phyloP scores from a whole-genome alignment of 2,797 vertebrate genomes.

The Amazonetta brasiliensis region DNA sequence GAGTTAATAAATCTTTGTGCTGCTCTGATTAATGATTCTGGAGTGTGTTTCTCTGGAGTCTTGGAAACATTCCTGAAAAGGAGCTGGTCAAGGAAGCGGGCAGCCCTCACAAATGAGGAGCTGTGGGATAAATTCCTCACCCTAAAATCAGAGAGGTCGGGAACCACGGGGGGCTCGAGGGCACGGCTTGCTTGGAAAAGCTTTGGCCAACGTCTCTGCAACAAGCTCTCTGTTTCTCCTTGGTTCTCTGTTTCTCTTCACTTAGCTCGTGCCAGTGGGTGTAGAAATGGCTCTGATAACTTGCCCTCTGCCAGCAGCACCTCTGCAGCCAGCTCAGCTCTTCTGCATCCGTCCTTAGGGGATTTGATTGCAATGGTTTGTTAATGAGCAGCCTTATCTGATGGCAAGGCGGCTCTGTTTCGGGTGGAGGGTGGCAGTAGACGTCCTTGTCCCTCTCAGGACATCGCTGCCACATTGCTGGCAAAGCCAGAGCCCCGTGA shows the following conservation, averaged over 20 bases:
- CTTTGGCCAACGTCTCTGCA: not conserved
- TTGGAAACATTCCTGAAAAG: slow-evolving; percentile 39
- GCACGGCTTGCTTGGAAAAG: accelerated
- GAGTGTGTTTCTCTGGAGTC: not conserved
- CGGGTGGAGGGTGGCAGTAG: accelerated
- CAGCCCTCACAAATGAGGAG: not conserved
- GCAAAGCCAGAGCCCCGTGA: accelerated
- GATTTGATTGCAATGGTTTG: not conserved
- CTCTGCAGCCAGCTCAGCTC: not conserved
- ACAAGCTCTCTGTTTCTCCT: not conserved
- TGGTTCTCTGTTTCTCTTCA: not conserved
- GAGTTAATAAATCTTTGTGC: slow-evolving; percentile 35
- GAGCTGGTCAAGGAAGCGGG: slow-evolving; percentile 10
- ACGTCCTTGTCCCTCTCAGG: accelerated
- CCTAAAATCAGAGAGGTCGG: not conserved
- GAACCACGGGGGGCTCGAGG: not conserved
- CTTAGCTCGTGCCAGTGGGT: accelerated
- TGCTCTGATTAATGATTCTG: slow-evolving; percentile 28
- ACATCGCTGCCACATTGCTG: accelerated
- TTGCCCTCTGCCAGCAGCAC: not conserved
- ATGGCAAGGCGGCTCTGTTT: not conserved
- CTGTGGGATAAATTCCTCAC: not conserved
- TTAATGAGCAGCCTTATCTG: not conserved
- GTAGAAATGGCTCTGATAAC: not conserved
- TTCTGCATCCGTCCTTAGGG: not conserved